Evolutionary conservation across 2,113 vertebrate genomes (phyloP), one percentile per base, ranked within the genome.

Genomic region (Chauna torquata): DNA sequence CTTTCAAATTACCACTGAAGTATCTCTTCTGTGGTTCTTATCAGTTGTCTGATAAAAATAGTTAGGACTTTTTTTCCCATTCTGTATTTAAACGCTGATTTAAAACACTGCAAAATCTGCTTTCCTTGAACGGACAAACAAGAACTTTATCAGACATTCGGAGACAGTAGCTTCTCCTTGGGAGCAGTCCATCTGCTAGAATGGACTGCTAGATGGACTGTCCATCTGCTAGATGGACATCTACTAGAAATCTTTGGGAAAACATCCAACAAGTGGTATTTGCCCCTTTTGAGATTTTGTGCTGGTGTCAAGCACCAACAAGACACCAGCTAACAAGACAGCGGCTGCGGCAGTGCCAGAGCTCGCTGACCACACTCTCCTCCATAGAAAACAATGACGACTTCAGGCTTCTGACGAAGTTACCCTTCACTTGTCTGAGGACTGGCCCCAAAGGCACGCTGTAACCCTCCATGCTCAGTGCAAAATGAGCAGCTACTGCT

Each of bases 401-500:
- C 25, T 18, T 32, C 44, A 44, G 62, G 28, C 12, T 40, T n/a
- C 28, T 11, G 24, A 23, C n/a, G n/a, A n/a, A n/a, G n/a, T n/a
- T n/a, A n/a, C 15, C 27, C 27, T 44, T 23, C 3, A 7, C 15
- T 30, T 61, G 36, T 38, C 45, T 49, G 44, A 55, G 22, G 59
- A 16, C 23, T 25, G 20, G 9, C 11, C 36, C 40, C 64, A 42
- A 45, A 68, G 16, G 75, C 65, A 47, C 28, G 22, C 34, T 9
- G 42, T 11, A 38, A 11, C 4, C 4, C 6, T 17, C 20, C 30
- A 9, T 7, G 38, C 36, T 50, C 15, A 1, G 0, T 11, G 11
- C 40, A 49, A 45, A 27, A 49, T 1, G 0, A 9, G 15, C 5
- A 40, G 23, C 30, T 6, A 28, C 9, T 0, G 2, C 12, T 57